These are phyloP conservation scores for Hippoglossus hippoglossus DNA, from an alignment of 2,797 vertebrate species.

Conservation along the genomic window DNA sequence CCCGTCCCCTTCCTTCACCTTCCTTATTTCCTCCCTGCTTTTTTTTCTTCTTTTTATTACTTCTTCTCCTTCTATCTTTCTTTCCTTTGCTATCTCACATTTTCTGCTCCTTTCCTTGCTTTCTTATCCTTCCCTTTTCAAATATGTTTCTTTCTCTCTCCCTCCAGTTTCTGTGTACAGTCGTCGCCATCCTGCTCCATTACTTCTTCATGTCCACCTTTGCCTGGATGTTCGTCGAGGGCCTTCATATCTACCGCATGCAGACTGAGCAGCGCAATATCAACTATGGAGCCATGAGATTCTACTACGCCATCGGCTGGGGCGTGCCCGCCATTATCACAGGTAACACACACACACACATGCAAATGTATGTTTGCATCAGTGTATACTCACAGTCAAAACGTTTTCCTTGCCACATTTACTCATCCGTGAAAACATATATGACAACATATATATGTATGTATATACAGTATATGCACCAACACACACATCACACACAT, in stretches of 20 bases:
- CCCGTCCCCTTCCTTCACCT: neutral
- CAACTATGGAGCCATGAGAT: constrained; percentile 97
- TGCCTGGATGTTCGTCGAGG: constrained; percentile 97
- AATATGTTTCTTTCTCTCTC: constrained; percentile 22
- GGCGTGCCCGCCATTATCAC: constrained; percentile 97
- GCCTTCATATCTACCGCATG: constrained; percentile 98
- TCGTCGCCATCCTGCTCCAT: constrained; percentile 96
- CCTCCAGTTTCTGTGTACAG: constrained; percentile 93
- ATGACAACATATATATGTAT: neutral
- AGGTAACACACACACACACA: constrained; percentile 75
- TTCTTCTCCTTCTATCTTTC: too few species aligned
- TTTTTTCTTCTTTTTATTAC: too few species aligned
- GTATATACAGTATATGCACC: constrained; percentile 4
- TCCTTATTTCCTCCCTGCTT: neutral
- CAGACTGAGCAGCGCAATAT: constrained; percentile 96
- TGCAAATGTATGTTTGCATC: neutral
- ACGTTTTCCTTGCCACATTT: neutral
- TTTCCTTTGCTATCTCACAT: neutral
- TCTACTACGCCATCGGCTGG: constrained; percentile 99
- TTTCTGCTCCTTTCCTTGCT: constrained; percentile 3
- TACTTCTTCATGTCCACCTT: constrained; percentile 99
- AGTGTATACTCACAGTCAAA: neutral
- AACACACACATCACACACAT: constrained; percentile 1
- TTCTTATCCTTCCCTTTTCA: neutral
- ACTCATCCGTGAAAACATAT: neutral